A percentile compares a stretch with the other conserved stretches of the same genome.
phyloP scores from a whole-genome alignment of 2,797 vertebrate genomes.

The Phataginus tetradactyla region DNA sequence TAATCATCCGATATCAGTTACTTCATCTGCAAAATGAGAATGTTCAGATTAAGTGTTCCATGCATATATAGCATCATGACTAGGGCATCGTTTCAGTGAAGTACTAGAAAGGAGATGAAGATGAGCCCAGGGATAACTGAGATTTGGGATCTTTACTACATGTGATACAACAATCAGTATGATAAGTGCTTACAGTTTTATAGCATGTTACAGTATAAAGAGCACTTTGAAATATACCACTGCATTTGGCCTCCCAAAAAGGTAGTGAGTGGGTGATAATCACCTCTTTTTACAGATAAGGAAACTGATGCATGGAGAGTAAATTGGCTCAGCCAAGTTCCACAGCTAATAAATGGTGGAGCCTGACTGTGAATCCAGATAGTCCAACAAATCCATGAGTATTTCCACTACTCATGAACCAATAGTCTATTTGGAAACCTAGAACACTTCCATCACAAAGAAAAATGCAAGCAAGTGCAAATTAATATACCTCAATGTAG shows the following conservation, averaged over 20 bases:
- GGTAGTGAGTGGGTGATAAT: background rate
- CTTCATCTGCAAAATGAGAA: background rate
- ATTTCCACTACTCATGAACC: background rate
- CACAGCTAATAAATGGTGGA: background rate
- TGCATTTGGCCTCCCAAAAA: background rate
- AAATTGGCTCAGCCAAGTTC: background rate
- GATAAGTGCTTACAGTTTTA: background rate
- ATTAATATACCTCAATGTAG: background rate
- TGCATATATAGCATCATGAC: background rate
- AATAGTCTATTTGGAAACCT: background rate
- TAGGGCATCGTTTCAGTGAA: background rate
- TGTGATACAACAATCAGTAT: too few relatives aligned
- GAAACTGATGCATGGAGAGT: slow-evolving; percentile 13
- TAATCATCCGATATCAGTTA: background rate
- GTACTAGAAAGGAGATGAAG: background rate
- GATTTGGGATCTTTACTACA: background rate
- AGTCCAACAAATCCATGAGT: background rate
- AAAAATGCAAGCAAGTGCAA: background rate
- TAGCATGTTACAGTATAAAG: background rate
- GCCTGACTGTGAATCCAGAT: slow-evolving; percentile 8
- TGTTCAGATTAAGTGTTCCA: background rate
- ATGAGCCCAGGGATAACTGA: background rate
- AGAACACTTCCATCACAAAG: background rate
- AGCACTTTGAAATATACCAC: background rate
- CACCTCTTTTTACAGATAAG: background rate